Evolutionary conservation across 1,140 invertebrate genomes (phyloP).

Genomic region (Sinella curviseta): DNA sequence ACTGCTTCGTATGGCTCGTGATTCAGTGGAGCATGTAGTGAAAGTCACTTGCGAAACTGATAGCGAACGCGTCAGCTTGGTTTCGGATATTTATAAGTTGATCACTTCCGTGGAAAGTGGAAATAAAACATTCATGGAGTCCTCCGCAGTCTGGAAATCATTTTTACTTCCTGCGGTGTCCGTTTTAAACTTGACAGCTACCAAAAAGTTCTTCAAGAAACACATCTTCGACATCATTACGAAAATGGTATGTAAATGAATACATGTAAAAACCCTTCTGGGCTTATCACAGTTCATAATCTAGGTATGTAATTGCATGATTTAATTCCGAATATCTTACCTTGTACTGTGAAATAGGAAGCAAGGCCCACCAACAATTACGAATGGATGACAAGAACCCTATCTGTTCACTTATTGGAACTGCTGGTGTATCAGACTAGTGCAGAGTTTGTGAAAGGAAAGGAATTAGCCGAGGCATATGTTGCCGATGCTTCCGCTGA

Average conservation of each 20-base stretch:
- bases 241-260: neutral
- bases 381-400: conserved; percentile 42
- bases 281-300: neutral
- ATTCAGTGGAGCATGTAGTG: neutral
- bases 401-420: conserved; percentile 35
- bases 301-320: neutral
- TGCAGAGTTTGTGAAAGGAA: conserved; percentile 19
- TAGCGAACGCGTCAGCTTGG: neutral
- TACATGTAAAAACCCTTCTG: neutral
- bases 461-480: neutral
- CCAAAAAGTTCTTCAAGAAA: neutral
- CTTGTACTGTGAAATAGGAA: no score
- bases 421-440: conserved; percentile 15
- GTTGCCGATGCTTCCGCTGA: neutral
- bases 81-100: neutral
- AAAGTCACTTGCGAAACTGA: neutral
- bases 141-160: neutral
- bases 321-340: no score
- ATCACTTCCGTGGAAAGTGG: neutral
- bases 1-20: neutral
- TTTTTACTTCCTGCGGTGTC: neutral
- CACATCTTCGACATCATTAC: neutral
- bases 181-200: neutral
- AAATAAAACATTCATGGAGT: neutral
- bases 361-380: neutral